Evolutionary conservation across 2,797 vertebrate genomes (phyloP).

Genomic region (Lepus oiostolus): DNA sequence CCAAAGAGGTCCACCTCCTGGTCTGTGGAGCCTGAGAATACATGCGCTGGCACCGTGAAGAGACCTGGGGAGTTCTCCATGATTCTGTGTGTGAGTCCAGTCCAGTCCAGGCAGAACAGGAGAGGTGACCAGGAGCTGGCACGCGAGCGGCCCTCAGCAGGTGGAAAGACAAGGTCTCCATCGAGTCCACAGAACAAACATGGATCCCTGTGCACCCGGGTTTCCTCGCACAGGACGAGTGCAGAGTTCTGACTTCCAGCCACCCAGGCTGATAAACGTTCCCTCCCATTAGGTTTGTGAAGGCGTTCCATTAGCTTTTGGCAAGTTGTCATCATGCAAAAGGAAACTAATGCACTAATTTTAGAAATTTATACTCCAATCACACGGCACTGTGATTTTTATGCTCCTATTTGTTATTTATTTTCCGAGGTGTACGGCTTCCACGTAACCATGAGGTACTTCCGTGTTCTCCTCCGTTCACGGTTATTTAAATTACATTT

Average conservation of each 20-base stretch:
- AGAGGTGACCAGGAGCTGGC: fast-evolving
- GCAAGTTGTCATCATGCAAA: neutral
- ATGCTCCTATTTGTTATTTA: neutral
- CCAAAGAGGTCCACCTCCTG: fast-evolving
- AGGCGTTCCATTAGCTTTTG: neutral
- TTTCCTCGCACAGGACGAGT: neutral
- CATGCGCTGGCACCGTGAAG: neutral
- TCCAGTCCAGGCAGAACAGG: fast-evolving
- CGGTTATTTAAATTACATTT: neutral
- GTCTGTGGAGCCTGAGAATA: neutral
- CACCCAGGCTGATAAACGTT: neutral
- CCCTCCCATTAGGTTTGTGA: neutral
- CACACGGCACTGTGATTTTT: neutral
- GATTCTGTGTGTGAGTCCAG: neutral
- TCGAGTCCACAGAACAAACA: too few relatives aligned
- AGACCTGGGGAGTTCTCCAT: neutral
- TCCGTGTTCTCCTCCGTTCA: neutral
- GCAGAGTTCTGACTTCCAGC: neutral
- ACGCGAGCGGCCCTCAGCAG: fast-evolving
- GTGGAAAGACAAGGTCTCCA: fast-evolving
- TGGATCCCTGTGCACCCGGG: too few relatives aligned
- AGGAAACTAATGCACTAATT: neutral
- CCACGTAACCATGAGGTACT: neutral
- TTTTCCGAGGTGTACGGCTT: neutral
- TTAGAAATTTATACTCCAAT: neutral